Percentiles rank a stretch among this genome's conserved stretches.
These are phyloP conservation scores for Plecturocebus donacophilus DNA, from an alignment of 2,113 vertebrate species.

Conservation along the genomic window DNA sequence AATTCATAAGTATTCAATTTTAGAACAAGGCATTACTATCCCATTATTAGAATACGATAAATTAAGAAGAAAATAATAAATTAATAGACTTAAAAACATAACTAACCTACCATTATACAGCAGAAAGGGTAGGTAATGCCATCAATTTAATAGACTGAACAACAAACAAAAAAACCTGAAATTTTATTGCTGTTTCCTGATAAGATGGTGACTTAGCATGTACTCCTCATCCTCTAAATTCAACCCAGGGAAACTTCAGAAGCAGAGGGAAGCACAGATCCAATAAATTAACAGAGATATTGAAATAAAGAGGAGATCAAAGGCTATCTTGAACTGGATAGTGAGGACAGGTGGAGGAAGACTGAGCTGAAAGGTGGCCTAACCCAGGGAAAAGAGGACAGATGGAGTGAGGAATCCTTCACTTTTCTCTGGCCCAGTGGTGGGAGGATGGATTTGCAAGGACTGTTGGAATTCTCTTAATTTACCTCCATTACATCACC, in stretches of 20 bases:
- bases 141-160: not conserved
- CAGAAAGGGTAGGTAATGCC: not conserved
- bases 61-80: not conserved
- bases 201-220: not conserved
- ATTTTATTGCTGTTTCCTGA: not conserved
- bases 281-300: not conserved
- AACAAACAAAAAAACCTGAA: not conserved
- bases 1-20: not conserved
- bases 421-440: not conserved
- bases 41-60: constrained; percentile 16
- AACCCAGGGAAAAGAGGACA: not conserved
- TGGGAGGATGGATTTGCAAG: not conserved
- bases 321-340: not conserved
- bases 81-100: constrained; percentile 3
- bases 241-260: not conserved
- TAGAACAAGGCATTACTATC: not conserved
- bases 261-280: not conserved
- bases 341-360: not conserved
- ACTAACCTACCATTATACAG: not conserved
- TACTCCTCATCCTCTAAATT: not conserved
- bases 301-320: not conserved
- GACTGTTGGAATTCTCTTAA: not conserved
- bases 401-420: not conserved
- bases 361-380: not conserved
- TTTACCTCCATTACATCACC: not conserved